Percentiles rank a stretch among this genome's conserved stretches.
phyloP scores from a whole-genome alignment of 2,888 invertebrate species.

The Odontocerum albicorne region DNA sequence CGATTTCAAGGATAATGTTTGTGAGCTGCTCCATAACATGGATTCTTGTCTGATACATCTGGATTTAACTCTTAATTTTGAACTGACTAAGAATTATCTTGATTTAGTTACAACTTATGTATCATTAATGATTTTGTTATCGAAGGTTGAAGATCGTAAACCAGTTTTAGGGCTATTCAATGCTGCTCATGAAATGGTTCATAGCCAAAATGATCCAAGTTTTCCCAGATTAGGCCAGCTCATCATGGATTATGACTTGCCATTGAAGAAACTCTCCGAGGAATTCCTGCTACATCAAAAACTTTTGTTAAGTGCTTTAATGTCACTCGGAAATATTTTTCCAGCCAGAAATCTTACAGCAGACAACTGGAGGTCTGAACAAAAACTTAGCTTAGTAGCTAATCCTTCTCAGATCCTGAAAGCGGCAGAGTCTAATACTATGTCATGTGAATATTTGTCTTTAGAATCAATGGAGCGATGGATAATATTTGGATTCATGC shows the following conservation, averaged over 20 bases:
- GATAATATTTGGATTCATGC: constrained; percentile 92
- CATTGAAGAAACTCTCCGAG: constrained; percentile 92
- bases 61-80: constrained; percentile 95
- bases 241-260: constrained; percentile 97
- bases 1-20: constrained; percentile 95
- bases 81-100: constrained; percentile 92
- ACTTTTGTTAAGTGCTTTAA: constrained; percentile 80
- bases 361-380: constrained; percentile 92
- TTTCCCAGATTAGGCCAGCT: constrained; percentile 96
- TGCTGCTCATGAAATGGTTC: constrained; percentile 95
- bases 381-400: constrained; percentile 89
- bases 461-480: constrained; percentile 95
- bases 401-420: constrained; percentile 94
- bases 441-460: constrained; percentile 97
- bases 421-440: constrained; percentile 92
- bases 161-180: constrained; percentile 96
- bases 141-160: constrained; percentile 96
- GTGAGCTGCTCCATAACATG: constrained; percentile 90
- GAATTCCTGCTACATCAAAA: constrained; percentile 96
- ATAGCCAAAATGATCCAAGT: constrained; percentile 85
- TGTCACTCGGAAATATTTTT: constrained; percentile 87
- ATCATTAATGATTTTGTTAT: constrained; percentile 95
- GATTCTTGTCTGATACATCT: constrained; percentile 94
- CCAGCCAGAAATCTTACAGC: constrained; percentile 88
- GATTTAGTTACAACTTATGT: constrained; percentile 94